Base-by-base conservation (phyloP, 2,113 vertebrate genomes). In the Marmota flaviventris region DNA sequence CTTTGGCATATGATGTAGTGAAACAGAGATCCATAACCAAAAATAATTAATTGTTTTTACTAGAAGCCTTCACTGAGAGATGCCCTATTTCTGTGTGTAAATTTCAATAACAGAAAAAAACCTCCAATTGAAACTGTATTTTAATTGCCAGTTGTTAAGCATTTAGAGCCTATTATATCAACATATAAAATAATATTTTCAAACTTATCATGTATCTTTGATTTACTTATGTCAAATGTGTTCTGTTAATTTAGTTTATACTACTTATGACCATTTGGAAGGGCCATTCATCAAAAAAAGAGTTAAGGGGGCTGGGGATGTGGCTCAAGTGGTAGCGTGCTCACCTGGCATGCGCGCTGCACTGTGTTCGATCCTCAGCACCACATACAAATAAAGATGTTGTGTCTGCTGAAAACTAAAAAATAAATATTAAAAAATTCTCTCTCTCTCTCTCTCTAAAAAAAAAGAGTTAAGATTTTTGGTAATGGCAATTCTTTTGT, bases 111-210 rank as follows among this genome's bases (percentile, higher is more conserved):
- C 0, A 87, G 32, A 65, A 42, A 89, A 51, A 39, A 93, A 63
- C 20, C 13, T 5, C 20, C 29, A 34, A 61, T 75, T 87, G 27
- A 79, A 93, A 25, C 0, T 78, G 20, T 83, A 65, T 39, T 90
- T 92, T 8, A 45, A 67, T 84, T 83, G 61, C 7, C 4, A 88
- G 8, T 1, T 37, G 61, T 39, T 20, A 91, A 27, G 51, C 39
- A 87, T 90, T 89, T 58, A 73, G 48, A 87, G 1, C 77, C 18
- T 86, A 48, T 61, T 85, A 88, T 39, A 95, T 53, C 39, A 70
- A 67, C 16, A 73, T 58, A 34, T 45, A 6, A 81, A 70, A 25
- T n/a, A 61, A 10, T 61, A 70, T 79, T 91, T 87, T 82, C 12
- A 91, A 85, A 27, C 58, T 45, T 76, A 81, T 3, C 17, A 87